Percentiles rank a stretch among this genome's conserved stretches.
These are phyloP conservation scores for Alligator mississippiensis DNA, from an alignment of 2,113 vertebrate genomes.

Conservation along the genomic window DNA sequence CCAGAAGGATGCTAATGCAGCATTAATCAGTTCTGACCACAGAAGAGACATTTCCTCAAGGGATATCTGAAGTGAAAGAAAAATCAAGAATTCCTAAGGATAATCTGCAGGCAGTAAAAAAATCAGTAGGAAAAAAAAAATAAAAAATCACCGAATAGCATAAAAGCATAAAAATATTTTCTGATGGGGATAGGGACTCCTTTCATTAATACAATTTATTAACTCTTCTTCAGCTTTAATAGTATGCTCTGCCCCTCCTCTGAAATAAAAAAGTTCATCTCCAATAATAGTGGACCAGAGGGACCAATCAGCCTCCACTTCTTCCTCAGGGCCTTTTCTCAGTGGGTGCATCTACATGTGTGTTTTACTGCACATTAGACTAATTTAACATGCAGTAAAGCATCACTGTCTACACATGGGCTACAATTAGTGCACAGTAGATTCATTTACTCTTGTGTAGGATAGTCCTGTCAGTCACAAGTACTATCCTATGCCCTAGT, in stretches of 20 bases:
- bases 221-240: not conserved
- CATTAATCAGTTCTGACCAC: constrained; percentile 87
- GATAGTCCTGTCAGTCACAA: too few species aligned
- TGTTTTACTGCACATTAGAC: too few species aligned
- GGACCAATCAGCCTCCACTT: not conserved
- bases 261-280: not conserved
- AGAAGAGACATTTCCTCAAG: constrained; percentile 84
- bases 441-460: too few species aligned
- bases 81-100: not conserved
- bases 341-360: too few species aligned
- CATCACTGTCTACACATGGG: too few species aligned
- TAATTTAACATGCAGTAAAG: too few species aligned
- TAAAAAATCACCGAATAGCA: not conserved
- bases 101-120: not conserved
- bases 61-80: constrained; percentile 72
- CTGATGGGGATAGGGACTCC: not conserved
- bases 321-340: not conserved
- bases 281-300: too few species aligned
- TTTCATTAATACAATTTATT: not conserved
- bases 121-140: not conserved
- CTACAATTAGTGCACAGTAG: too few species aligned
- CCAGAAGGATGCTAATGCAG: constrained; percentile 87
- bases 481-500: too few species aligned
- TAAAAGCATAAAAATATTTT: not conserved
- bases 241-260: not conserved